These are phyloP conservation scores for Todus mexicanus DNA, from an alignment of 2,797 vertebrate genomes.

Conservation along the genomic window DNA sequence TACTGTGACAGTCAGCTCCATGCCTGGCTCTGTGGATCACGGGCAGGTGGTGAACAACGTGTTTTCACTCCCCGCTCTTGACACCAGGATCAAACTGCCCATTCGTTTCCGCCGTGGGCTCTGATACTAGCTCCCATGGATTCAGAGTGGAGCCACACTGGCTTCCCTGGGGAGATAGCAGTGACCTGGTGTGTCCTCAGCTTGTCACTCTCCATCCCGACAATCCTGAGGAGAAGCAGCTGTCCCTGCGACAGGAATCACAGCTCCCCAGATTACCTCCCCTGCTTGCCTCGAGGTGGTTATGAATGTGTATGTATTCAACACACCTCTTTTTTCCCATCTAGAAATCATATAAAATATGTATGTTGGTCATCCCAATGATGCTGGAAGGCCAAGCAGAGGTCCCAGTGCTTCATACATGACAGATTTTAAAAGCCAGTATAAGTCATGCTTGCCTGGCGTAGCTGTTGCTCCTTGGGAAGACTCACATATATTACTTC, in stretches of 20 bases:
- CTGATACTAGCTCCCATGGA: neutral
- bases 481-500: rapidly evolving
- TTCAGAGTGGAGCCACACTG: neutral
- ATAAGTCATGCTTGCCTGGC: neutral
- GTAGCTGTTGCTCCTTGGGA: neutral
- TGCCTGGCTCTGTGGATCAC: neutral
- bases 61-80: neutral
- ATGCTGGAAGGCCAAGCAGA: neutral
- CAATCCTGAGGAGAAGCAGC: neutral
- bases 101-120: rapidly evolving
- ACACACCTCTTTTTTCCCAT: rapidly evolving
- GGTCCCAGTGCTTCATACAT: neutral
- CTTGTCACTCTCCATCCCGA: neutral
- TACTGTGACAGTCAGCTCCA: neutral
- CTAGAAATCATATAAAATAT: neutral
- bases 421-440: neutral
- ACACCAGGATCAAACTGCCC: neutral
- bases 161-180: neutral
- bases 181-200: neutral
- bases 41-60: rapidly evolving
- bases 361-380: neutral
- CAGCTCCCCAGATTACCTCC: neutral
- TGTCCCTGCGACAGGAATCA: neutral
- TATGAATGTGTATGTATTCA: neutral
- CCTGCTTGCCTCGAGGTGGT: neutral